phyloP scores from a whole-genome alignment of 1,140 invertebrate species.

The Meloidogyne hapla region DNA sequence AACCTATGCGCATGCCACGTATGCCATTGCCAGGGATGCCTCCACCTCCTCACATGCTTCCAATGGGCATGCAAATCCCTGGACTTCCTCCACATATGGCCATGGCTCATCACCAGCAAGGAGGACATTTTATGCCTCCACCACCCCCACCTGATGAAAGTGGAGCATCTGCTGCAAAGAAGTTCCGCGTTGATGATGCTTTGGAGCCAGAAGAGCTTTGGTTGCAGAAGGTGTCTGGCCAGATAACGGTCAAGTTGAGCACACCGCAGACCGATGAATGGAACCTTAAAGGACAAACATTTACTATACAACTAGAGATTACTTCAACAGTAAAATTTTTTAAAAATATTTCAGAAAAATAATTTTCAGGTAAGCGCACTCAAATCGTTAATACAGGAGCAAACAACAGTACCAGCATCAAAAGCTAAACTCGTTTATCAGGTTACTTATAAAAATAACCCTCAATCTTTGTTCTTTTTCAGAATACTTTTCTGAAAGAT shows the following conservation, averaged over 20 bases:
- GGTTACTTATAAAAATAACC: constrained; percentile 67
- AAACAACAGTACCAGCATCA: constrained; percentile 86
- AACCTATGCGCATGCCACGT: background rate
- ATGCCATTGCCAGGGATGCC: background rate
- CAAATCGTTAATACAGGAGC: constrained; percentile 84
- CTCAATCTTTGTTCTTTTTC: constrained; percentile 62
- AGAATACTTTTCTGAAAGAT: constrained; percentile 97
- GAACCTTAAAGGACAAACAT: constrained; percentile 87
- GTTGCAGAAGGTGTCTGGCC: constrained; percentile 71
- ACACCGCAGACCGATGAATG: constrained; percentile 74
- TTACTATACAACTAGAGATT: constrained; percentile 77
- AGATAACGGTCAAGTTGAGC: constrained; percentile 38
- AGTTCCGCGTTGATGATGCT: constrained; percentile 85
- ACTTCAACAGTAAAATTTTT: constrained; percentile 71
- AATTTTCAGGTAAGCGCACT: constrained; percentile 73
- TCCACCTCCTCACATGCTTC: constrained; percentile 27
- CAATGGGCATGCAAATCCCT: constrained; percentile 33
- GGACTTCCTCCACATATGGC: constrained; percentile 43
- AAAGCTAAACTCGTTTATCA: constrained; percentile 94
- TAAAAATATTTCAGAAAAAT: constrained; percentile 23
- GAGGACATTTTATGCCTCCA: background rate
- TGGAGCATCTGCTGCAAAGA: constrained; percentile 81
- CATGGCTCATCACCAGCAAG: constrained; percentile 44
- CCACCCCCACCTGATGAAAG: constrained; percentile 19
- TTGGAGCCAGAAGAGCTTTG: constrained; percentile 84